Percentiles rank a stretch among this genome's conserved stretches.
phyloP scores from a whole-genome alignment of 2,113 vertebrate species.

The Vulpes vulpes region DNA sequence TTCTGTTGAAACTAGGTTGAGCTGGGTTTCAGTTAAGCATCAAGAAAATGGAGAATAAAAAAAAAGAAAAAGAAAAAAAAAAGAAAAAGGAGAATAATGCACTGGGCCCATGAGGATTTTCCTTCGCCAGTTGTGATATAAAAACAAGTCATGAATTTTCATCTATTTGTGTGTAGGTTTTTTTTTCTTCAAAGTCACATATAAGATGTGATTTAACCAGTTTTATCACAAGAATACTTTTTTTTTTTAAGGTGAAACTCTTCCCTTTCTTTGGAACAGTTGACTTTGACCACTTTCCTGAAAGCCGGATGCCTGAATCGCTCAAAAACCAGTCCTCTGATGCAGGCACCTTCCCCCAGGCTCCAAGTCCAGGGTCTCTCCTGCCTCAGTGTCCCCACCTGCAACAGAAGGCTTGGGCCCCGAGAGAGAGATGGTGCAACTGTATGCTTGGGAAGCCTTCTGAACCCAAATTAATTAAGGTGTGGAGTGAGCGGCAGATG shows the following conservation, averaged over 20 bases:
- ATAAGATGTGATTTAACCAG: constrained; percentile 51
- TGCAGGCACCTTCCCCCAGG: not conserved
- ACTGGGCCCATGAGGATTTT: not conserved
- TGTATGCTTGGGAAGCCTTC: constrained; percentile 43
- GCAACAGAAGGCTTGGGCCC: not conserved
- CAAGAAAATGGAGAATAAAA: not conserved
- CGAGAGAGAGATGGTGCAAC: not conserved
- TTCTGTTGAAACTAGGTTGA: not conserved
- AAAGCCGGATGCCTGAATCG: not conserved
- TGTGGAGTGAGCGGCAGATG: constrained; percentile 47
- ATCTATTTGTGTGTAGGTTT: not conserved
- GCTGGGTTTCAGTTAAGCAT: not conserved
- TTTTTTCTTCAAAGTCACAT: not conserved
- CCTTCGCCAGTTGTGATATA: not conserved
- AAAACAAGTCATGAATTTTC: not conserved
- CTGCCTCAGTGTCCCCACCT: constrained; percentile 55
- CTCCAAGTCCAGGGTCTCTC: not conserved
- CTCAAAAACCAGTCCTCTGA: not conserved
- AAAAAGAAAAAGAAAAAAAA: too few species aligned
- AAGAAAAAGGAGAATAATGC: not conserved
- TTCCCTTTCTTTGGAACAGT: constrained; percentile 5
- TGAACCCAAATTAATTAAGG: constrained; percentile 67
- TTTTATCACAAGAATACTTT: constrained; percentile 44
- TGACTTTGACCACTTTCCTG: constrained; percentile 39
- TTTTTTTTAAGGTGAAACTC: not conserved